Base-by-base conservation (phyloP, 2,888 invertebrate genomes). In the Halocaridina rubra region DNA sequence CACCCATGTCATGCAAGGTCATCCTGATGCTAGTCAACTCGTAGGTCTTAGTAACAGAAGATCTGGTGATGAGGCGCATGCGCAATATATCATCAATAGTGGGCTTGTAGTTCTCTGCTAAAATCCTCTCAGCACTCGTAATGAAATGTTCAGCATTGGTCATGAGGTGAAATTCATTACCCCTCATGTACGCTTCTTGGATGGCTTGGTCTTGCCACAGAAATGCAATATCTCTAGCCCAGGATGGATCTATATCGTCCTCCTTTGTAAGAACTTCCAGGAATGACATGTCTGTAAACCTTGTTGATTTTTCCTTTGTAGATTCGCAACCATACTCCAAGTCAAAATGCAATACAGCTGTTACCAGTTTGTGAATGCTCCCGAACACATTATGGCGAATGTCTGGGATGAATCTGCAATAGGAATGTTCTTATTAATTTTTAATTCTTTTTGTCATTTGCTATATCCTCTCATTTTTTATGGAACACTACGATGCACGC, bases 71-170 rank as follows among this genome's bases (percentile, higher is more conserved):
- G 59, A 30, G 75, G 46, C 84, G 79, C 84, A 84, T 84, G 24
- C 75, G 79, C 32, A 84, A 27, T n/a, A 84, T 80, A 32, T 84
- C 84, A 2, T 84, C 84, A 16, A 84, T 22, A 19, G 74, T 67
- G 33, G 84, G 84, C 3, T 74, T 3, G 24, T 84, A 86, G 53
- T 84, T 72, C 13, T 76, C 64, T 1, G 94, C 93, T 86, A 96
- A 94, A 91, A 98, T 96, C 91, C 97, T 93, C 89, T 96, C 95
- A 89, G 98, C 93, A 92, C 96, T 96, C 90, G 98, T 96, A 91
- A 98, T 94, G 93, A 99, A 99, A 92, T 98, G 99, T 91, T 96
- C 96, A 89, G 98, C 96, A 71, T 98, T 98, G 92, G 99, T 98
- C 91, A 92, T 97, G 94, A 98, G 93, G 93, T 99, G 98, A 93